phyloP scores from a whole-genome alignment of 2,113 vertebrate species.

The Thalassarche chlororhynchos region DNA sequence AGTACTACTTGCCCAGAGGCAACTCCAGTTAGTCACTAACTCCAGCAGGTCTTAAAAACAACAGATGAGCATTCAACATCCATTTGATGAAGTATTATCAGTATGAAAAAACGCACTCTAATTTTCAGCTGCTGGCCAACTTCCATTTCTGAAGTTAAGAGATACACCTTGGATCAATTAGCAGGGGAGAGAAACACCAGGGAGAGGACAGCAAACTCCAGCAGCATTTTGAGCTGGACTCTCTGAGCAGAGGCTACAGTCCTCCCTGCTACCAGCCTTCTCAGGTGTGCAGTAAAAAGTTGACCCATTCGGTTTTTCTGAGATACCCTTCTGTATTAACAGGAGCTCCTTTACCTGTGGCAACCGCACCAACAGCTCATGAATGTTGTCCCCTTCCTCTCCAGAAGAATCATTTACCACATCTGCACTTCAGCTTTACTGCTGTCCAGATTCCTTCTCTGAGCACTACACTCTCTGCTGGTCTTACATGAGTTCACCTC shows the following conservation, averaged over 20 bases:
- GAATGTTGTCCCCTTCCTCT: not conserved
- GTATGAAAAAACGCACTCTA: not conserved
- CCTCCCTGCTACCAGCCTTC: not conserved
- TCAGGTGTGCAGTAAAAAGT: not conserved
- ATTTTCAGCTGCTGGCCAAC: not conserved
- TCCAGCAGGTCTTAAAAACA: not conserved
- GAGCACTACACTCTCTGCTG: not conserved
- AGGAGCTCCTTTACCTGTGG: not conserved
- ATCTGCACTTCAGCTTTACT: not conserved
- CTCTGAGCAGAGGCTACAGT: not conserved
- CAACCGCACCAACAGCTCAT: fast-evolving
- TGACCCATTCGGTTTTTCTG: not conserved
- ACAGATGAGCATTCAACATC: not conserved
- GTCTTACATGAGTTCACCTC: not conserved
- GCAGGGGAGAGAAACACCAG: not conserved
- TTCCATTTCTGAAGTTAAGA: not conserved
- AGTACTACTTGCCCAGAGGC: not conserved
- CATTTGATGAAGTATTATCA: not conserved
- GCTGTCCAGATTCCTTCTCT: not conserved
- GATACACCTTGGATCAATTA: not conserved
- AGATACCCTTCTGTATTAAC: not conserved
- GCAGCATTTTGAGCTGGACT: not conserved
- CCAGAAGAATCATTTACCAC: not conserved
- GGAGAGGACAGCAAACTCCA: not conserved
- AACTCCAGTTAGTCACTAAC: not conserved